Conservation (phyloP, 2,888 invertebrate genomes). For the Melikaiella ostensackeni region DNA sequence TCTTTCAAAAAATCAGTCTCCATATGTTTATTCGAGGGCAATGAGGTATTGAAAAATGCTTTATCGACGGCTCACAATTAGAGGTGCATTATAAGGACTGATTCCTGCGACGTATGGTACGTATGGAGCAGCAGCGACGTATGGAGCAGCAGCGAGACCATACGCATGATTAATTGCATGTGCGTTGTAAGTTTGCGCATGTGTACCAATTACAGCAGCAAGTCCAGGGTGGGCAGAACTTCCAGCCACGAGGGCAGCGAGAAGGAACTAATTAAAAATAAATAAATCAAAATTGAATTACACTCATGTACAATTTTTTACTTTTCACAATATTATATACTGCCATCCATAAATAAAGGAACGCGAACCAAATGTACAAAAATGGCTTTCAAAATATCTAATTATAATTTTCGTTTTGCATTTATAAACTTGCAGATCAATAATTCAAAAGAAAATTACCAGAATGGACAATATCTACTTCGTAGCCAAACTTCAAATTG, state of each 20-base stretch:
- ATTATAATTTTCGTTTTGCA: no score
- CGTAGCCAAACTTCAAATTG: no score
- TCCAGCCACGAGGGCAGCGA: conserved; percentile 67
- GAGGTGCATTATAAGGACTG: conserved; percentile 61
- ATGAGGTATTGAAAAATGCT: conserved; percentile 39
- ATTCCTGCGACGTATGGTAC: conserved; percentile 58
- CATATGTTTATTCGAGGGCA: conserved; percentile 41
- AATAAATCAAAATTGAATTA: no score
- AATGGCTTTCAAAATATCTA: no score
- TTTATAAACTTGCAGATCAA: no score
- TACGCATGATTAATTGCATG: conserved; percentile 87
- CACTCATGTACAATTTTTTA: no score
- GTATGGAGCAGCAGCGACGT: conserved; percentile 60
- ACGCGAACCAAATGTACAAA: no score
- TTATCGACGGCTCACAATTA: conserved; percentile 66
- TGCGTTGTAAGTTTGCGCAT: conserved; percentile 87
- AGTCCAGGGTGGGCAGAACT: conserved; percentile 72
- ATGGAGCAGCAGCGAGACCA: conserved; percentile 80
- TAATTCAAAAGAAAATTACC: no score
- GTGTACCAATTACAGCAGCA: conserved; percentile 83
- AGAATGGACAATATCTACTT: no score
- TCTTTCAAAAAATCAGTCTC: background rate
- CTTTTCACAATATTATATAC: no score
- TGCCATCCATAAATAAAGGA: no score
- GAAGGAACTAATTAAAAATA: conserved; percentile 59